Evolutionary conservation across 2,888 invertebrate genomes (phyloP).

Genomic region (Stegana nigrithorax): DNA sequence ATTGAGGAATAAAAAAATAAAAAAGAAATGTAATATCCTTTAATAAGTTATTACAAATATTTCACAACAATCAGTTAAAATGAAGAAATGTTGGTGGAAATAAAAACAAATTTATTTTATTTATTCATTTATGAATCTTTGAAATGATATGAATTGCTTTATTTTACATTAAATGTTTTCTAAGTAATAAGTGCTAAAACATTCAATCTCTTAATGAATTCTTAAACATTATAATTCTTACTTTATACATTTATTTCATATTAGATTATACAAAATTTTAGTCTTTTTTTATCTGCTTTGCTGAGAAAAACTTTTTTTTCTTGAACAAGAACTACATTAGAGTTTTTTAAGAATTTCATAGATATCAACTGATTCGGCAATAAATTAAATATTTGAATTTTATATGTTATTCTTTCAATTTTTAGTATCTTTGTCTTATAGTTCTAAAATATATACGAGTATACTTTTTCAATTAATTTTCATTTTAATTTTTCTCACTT

Average conservation of each 20-base stretch:
- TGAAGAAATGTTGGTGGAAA: no score
- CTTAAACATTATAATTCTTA: neutral
- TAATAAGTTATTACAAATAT: no score
- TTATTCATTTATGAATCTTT: no score
- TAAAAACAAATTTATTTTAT: no score
- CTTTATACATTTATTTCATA: neutral
- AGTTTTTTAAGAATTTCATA: neutral
- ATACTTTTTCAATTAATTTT: neutral
- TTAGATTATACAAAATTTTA: neutral
- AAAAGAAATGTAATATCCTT: no score
- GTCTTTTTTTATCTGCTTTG: neutral
- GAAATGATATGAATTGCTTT: conserved; percentile 14
- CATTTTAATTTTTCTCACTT: neutral
- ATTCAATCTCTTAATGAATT: neutral
- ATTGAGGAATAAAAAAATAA: no score
- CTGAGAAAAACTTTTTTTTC: neutral
- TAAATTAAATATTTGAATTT: no score
- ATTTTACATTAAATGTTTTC: conserved; percentile 12
- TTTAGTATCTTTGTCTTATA: no score
- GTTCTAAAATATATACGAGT: neutral
- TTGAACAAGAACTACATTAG: neutral
- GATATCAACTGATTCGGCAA: neutral
- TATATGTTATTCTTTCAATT: no score
- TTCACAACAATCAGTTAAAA: no score
- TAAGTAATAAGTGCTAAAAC: neutral